Percentiles rank a stretch among this genome's conserved stretches.
These are phyloP conservation scores for Drosophila pandora DNA, from an alignment of 1,140 invertebrate genomes.

Conservation along the genomic window DNA sequence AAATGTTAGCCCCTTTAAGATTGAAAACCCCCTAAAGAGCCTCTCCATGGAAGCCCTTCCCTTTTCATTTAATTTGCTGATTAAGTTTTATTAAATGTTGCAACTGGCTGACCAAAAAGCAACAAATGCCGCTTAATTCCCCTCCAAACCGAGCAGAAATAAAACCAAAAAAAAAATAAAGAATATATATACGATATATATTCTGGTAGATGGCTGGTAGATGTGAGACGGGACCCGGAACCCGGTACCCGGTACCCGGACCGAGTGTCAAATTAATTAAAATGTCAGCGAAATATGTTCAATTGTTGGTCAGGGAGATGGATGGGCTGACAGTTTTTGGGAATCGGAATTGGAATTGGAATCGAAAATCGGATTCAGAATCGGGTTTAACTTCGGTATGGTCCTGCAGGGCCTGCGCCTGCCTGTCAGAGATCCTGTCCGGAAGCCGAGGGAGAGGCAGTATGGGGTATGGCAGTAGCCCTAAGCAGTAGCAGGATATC, in stretches of 20 bases:
- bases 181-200: conserved; percentile 31
- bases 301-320: conserved; percentile 66
- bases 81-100: conserved; percentile 70
- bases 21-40: no score
- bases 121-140: conserved; percentile 59
- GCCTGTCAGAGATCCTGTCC: background rate
- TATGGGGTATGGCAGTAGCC: background rate
- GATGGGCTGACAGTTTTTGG: conserved; percentile 43
- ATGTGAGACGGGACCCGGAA: background rate
- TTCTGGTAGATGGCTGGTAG: background rate
- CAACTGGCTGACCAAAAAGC: conserved; percentile 25
- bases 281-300: conserved; percentile 83
- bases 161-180: conserved; percentile 1
- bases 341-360: conserved; percentile 1
- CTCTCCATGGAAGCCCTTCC: background rate
- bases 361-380: conserved; percentile 26
- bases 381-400: conserved; percentile 22
- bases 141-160: conserved; percentile 5
- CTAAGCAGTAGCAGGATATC: conserved; percentile 2
- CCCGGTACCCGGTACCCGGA: background rate
- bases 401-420: conserved; percentile 1
- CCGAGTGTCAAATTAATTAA: conserved; percentile 83
- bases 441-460: background rate
- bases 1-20: no score
- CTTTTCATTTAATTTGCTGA: conserved; percentile 53